A percentile compares a stretch with the other conserved stretches of the same genome.
Conservation (phyloP, 2,113 vertebrate species). For the Eleginops maclovinus region DNA sequence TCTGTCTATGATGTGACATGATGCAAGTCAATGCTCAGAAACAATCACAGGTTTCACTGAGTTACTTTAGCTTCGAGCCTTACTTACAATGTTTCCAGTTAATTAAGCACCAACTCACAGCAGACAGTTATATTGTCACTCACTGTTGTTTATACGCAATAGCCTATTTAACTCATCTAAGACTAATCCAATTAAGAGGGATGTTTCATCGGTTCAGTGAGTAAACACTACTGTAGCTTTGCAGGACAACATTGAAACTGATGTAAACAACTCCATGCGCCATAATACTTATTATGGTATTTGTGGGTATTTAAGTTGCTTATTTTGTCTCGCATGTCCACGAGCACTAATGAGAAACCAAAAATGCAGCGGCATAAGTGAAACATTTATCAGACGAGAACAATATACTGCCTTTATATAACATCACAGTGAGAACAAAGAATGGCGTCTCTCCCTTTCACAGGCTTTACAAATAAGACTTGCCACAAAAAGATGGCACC, state of each 20-base stretch:
- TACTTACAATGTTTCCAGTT: constrained; percentile 22
- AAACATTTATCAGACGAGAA: neutral
- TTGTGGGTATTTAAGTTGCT: neutral
- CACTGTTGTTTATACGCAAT: neutral
- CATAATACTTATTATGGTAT: neutral
- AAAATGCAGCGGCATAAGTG: neutral
- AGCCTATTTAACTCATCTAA: neutral
- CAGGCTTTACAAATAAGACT: neutral
- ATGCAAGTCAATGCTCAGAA: neutral
- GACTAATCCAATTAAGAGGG: neutral
- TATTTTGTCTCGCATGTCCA: neutral
- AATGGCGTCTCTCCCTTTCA: too few relatives aligned
- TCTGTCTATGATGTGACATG: neutral
- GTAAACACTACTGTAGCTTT: neutral
- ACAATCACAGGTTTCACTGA: neutral
- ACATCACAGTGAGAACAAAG: neutral
- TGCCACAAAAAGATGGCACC: neutral
- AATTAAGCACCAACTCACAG: constrained; percentile 18
- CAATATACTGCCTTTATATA: neutral
- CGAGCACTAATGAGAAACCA: neutral
- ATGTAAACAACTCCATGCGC: neutral
- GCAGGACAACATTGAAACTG: neutral
- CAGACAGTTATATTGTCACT: neutral
- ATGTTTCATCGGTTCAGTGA: neutral
- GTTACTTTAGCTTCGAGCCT: neutral